A percentile compares a stretch with the other conserved stretches of the same genome.
These are phyloP conservation scores for Mobula birostris DNA, from an alignment of 2,113 vertebrate species.

Conservation along the genomic window DNA sequence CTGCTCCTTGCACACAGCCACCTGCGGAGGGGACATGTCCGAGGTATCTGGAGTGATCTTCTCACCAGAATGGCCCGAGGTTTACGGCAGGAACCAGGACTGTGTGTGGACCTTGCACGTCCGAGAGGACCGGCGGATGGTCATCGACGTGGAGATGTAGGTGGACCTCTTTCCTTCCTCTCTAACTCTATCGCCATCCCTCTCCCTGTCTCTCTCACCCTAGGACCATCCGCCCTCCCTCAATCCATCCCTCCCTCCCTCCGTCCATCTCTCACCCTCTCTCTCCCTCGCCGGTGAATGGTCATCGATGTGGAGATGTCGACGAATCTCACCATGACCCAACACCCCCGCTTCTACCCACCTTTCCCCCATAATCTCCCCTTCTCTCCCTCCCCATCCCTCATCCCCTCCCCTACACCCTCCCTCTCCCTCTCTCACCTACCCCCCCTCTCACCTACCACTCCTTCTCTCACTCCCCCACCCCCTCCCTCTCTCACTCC, in stretches of 20 bases:
- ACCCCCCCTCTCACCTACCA: neutral
- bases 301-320: too few relatives aligned
- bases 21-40: conserved; percentile 79
- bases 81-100: conserved; percentile 79
- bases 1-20: conserved; percentile 51
- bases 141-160: conserved; percentile 77
- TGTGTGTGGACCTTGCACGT: conserved; percentile 84
- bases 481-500: too few relatives aligned
- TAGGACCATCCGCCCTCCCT: too few relatives aligned
- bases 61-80: conserved; percentile 86
- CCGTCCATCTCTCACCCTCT: too few relatives aligned
- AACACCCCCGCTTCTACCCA: too few relatives aligned
- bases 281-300: too few relatives aligned
- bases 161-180: neutral
- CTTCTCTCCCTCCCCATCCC: too few relatives aligned
- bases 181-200: too few relatives aligned
- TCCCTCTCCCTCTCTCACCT: neutral
- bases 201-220: neutral
- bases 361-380: too few relatives aligned
- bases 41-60: conserved; percentile 72
- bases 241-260: too few relatives aligned
- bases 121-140: conserved; percentile 77
- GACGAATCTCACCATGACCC: too few relatives aligned
- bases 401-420: neutral
- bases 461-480: too few relatives aligned